Conservation (phyloP, 2,888 invertebrate species). For the Agrochola lychnidis region DNA sequence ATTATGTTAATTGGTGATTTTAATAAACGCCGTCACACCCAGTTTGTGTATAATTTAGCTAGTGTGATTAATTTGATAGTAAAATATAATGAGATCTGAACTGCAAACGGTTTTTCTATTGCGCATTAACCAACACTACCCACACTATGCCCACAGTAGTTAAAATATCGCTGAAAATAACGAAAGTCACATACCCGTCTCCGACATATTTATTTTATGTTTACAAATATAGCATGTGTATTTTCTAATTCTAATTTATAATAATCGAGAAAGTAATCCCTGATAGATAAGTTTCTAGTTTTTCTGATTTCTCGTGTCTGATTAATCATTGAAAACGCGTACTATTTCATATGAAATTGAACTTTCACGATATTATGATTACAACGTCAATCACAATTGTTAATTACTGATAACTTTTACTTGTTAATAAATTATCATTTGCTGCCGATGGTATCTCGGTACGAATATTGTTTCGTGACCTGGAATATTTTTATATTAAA, state of each 20-base stretch:
- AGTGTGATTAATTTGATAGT: too few relatives aligned
- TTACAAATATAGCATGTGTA: background rate
- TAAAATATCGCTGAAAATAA: too few relatives aligned
- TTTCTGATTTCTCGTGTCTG: conserved; percentile 18
- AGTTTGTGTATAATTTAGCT: too few relatives aligned
- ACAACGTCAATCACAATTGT: conserved; percentile 41
- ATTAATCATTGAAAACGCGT: conserved; percentile 24
- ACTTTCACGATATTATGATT: conserved; percentile 61
- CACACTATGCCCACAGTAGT: too few relatives aligned
- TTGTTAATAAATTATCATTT: conserved; percentile 23
- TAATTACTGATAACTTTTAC: conserved; percentile 37
- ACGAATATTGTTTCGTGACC: conserved; percentile 14
- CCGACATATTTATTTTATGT: too few relatives aligned
- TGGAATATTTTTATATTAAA: background rate
- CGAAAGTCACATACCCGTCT: too few relatives aligned
- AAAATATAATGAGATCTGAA: too few relatives aligned
- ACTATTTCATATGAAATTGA: conserved; percentile 22
- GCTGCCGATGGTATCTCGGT: conserved; percentile 4
- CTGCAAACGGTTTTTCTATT: too few relatives aligned
- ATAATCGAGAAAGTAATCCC: background rate
- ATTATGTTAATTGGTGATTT: too few relatives aligned
- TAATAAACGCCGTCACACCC: too few relatives aligned
- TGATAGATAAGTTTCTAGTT: background rate
- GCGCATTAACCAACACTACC: too few relatives aligned
- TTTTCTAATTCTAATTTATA: too few relatives aligned